These are phyloP conservation scores for Panthera uncia DNA, from an alignment of 2,113 vertebrate genomes.

Conservation along the genomic window DNA sequence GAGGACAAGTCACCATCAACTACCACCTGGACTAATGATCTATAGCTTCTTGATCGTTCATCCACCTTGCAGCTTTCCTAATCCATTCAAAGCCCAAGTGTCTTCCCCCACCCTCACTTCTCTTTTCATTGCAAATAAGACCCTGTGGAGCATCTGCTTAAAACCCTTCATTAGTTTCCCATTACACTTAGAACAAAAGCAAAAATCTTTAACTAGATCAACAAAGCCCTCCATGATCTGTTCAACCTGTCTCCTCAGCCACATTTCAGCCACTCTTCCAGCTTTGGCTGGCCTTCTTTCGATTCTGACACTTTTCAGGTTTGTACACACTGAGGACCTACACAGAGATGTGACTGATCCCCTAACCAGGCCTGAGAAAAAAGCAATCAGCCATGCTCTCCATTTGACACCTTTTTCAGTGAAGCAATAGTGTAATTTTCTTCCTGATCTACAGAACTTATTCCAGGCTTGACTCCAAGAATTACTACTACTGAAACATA, in stretches of 20 bases:
- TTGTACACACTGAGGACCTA: not conserved
- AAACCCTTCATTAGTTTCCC: not conserved
- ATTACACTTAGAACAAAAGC: not conserved
- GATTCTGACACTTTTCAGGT: not conserved
- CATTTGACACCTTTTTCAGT: not conserved
- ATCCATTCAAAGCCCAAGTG: not conserved
- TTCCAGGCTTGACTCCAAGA: not conserved
- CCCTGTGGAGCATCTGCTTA: not conserved
- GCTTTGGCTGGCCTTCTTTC: not conserved
- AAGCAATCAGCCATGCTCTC: not conserved
- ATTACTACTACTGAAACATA: constrained; percentile 13
- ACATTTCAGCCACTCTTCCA: not conserved
- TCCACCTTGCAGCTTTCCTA: not conserved
- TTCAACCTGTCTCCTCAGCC: not conserved
- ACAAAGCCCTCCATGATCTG: not conserved
- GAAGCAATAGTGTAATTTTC: constrained; percentile 12
- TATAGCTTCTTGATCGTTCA: not conserved
- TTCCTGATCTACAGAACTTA: not conserved
- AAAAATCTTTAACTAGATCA: not conserved
- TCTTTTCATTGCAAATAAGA: constrained; percentile 16
- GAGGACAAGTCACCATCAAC: not conserved
- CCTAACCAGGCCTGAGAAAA: not conserved
- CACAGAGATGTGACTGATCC: not conserved
- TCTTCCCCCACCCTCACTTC: not conserved
- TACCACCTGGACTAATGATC: not conserved